Base-by-base conservation (phyloP, 2,888 invertebrate species). In the Hirtodrosophila confusa region DNA sequence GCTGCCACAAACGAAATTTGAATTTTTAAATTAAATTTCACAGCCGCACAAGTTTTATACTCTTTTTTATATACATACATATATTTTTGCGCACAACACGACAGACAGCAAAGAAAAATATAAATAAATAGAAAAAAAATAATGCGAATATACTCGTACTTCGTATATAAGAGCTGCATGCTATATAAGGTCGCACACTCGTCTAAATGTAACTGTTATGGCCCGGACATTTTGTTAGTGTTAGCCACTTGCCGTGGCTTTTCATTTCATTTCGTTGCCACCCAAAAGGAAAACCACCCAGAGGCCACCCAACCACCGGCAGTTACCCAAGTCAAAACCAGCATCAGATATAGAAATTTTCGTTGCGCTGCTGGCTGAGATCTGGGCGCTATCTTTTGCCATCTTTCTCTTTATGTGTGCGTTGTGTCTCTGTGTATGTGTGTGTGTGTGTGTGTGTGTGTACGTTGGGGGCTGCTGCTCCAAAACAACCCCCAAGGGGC, bases 331-430 rank as follows among this genome's bases (percentile, higher is more conserved):
- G 74, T 74, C 74, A 74, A 66, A 74, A 55, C 55, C 80, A 83
- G 77, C 87, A 85, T 85, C 88, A 78, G 85, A 86, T 86, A 86
- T 80, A 86, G 80, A 83, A 83, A 83, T 69, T 88, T 86, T 86
- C 75, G 78, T 66, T 76, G 75, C 73, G 78, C 77, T 75, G 75
- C 48, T 63, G 69, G 61, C 72, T 43, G 69, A 76, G 68, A 76
- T 79, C 83, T 88, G 77, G 56, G 55, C 61, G 80, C 80, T 86
- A 88, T 86, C 86, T 84, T 54, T 86, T 69, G 80, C 69, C 86
- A 86, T 88, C 88, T 88, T n/a, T 66, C 69, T 58, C 70, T 79
- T 71, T 74, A 50, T 36, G 31, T n/a, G n/a, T n/a, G n/a, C n/a
- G n/a, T n/a, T 37, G 41, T 36, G 29, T 54, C n/a, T 58, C 58